Base-by-base conservation (phyloP, 2,888 invertebrate species). In the Drosophila fulvimacula region DNA sequence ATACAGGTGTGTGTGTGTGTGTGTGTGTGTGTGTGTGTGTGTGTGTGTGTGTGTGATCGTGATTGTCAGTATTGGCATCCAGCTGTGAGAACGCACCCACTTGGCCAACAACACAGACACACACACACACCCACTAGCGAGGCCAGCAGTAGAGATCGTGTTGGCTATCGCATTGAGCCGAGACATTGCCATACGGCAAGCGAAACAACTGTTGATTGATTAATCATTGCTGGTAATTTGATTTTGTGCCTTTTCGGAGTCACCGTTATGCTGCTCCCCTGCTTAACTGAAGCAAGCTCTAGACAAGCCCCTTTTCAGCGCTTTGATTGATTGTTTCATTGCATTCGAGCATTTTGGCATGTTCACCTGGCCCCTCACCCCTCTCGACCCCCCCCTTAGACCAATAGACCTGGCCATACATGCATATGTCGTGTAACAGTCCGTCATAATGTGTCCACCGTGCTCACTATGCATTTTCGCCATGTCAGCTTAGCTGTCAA, bases 31-130 rank as follows among this genome's bases (percentile, higher is more conserved):
- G n/a, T n/a, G 85, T 74, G 86, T 78, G 80, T 69, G 46, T 69
- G 57, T 71, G 55, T 66, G 19, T 34, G 56, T 55, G 61, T 62
- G 41, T 49, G 36, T 65, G 75, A 77, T 81, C 81, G 78, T 80
- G 79, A 75, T 76, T 78, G 79, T 73, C 76, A 69, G 74, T 34
- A 78, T 73, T 44, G 88, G 75, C 64, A 81, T 85, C 85, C 85
- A 85, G 85, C 85, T 85, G 87, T 73, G 89, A 87, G 88, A 85
- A 85, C 89, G 85, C 85, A 85, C 85, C 85, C 87, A 85, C 87
- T 87, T 87, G 81, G 77, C 69, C 64, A 61, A 42, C 62, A 67
- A 61, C 58, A 58, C 34, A 51, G 5, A 36, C 24, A 36, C 10
- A 2, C n/a, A 36, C 48, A 55, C 65, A 59, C 62, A 60, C 63